Evolutionary conservation across 2,888 invertebrate genomes (phyloP), one percentile per base, ranked within the genome.

Genomic region (Drosophila falleni): DNA sequence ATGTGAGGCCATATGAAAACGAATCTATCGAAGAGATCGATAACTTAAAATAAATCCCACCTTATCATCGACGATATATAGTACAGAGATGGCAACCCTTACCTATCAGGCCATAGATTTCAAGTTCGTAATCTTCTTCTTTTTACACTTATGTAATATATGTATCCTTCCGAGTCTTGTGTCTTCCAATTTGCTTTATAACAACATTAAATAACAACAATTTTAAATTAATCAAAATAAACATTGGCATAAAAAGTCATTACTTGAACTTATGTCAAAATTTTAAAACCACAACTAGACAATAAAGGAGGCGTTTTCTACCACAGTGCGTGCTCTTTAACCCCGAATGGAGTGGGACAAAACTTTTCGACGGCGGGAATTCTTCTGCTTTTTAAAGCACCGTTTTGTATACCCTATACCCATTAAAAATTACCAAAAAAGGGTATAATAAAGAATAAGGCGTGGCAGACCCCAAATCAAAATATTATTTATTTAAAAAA

Each of bases 31-130:
- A 29, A 0, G 11, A 8, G 23, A 55, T 11, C 0, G n/a, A n/a
- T 10, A 8, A 5, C 3, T 9, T 33, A 2, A 19, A 5, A 42
- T 35, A 35, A 44, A 13, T 44, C 19, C 13, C 15, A 11, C 11
- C 2, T 5, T 31, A 15, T 31, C 1, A 10, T 33, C 13, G 44
- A 16, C 23, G 33, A n/a, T 11, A 11, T 26, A 1, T n/a, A 39
- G 35, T 15, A 8, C 1, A 1, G 1, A 19, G 1, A 19, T 19
- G 19, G 15, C 10, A 23, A 10, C 6, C 6, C n/a, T 37, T 29
- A 53, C 61, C 46, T 53, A 26, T 53, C 26, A 53, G 53, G 53
- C 51, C 53, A 61, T 61, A 53, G 61, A 53, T 33, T 53, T 42
- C 26, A 26, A 41, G 11, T 31, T 41, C 16, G 11, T n/a, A 13